phyloP scores from a whole-genome alignment of 2,113 vertebrate species.

The Lamprologus callipterus region DNA sequence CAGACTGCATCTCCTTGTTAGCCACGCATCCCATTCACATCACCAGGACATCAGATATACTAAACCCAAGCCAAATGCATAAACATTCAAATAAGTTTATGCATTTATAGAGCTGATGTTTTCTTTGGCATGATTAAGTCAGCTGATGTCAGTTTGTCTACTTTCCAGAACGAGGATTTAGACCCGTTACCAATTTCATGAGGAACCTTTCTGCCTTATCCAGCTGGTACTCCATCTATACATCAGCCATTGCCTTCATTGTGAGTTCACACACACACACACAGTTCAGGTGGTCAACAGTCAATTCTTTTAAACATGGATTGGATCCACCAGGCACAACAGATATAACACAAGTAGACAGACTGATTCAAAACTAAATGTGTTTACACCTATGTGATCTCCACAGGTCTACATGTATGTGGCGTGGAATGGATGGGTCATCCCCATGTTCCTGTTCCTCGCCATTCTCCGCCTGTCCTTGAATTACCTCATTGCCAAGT shows the following conservation, averaged over 20 bases:
- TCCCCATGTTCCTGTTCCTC: conserved; percentile 96
- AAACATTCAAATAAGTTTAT: not conserved
- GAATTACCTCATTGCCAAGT: conserved; percentile 98
- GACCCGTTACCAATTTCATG: conserved; percentile 91
- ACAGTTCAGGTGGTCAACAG: not conserved
- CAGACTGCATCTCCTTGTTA: not conserved
- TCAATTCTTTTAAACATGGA: not conserved
- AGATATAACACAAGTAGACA: not conserved
- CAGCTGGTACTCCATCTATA: conserved; percentile 96
- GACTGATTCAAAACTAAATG: not conserved
- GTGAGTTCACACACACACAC: conserved; percentile 64
- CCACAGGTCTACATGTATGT: conserved; percentile 93
- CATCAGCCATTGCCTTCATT: conserved; percentile 93
- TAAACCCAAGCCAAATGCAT: not conserved
- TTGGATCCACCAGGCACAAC: not conserved
- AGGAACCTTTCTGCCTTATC: conserved; percentile 95
- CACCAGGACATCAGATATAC: not conserved
- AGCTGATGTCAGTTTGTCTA: not conserved
- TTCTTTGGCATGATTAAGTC: not conserved
- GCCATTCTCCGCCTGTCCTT: conserved; percentile 93
- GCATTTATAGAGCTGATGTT: not conserved
- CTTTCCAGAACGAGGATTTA: conserved; percentile 86
- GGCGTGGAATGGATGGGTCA: conserved; percentile 95
- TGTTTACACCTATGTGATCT: not conserved
- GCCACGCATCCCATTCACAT: not conserved